Percentiles rank a stretch among this genome's conserved stretches.
Conservation (phyloP, 2,888 invertebrate species). For the Prosopocoilus inquinatus region DNA sequence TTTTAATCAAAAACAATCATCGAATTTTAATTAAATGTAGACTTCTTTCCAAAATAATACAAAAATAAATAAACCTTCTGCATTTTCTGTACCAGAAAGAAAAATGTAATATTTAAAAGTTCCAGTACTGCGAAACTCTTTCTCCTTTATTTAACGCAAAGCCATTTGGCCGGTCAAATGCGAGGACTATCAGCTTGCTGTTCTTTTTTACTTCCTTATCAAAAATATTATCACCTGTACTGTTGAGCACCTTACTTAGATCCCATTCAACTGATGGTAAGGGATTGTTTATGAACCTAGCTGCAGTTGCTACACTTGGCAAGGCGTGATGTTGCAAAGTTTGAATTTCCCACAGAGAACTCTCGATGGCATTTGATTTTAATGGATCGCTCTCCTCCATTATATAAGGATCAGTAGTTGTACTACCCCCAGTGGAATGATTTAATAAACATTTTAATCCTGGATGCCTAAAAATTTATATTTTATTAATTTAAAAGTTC, state of each 20-base stretch:
- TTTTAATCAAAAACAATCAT: too few relatives aligned
- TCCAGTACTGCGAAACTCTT: conserved; percentile 68
- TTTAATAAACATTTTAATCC: conserved; percentile 69
- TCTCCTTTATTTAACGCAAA: conserved; percentile 61
- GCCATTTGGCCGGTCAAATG: conserved; percentile 70
- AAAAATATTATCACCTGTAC: conserved; percentile 67
- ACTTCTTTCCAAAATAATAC: background rate
- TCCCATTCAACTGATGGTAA: conserved; percentile 69
- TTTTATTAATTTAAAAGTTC: background rate
- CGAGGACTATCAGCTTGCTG: conserved; percentile 71
- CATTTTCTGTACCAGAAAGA: conserved; percentile 6
- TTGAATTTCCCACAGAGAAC: conserved; percentile 91
- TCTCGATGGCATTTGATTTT: conserved; percentile 78
- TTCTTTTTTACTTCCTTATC: conserved; percentile 75
- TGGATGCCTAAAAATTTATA: conserved; percentile 66
- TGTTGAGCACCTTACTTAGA: conserved; percentile 64
- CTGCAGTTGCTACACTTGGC: conserved; percentile 70
- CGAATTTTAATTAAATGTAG: too few relatives aligned
- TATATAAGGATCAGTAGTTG: conserved; percentile 77
- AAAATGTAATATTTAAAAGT: conserved; percentile 36
- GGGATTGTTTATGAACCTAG: conserved; percentile 67
- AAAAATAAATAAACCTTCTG: conserved; percentile 14
- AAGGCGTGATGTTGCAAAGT: conserved; percentile 72
- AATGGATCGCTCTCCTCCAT: conserved; percentile 78
- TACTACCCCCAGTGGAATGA: conserved; percentile 51